Evolutionary conservation across 2,797 vertebrate genomes (phyloP), one percentile per base, ranked within the genome.

Genomic region (Galago senegalensis): DNA sequence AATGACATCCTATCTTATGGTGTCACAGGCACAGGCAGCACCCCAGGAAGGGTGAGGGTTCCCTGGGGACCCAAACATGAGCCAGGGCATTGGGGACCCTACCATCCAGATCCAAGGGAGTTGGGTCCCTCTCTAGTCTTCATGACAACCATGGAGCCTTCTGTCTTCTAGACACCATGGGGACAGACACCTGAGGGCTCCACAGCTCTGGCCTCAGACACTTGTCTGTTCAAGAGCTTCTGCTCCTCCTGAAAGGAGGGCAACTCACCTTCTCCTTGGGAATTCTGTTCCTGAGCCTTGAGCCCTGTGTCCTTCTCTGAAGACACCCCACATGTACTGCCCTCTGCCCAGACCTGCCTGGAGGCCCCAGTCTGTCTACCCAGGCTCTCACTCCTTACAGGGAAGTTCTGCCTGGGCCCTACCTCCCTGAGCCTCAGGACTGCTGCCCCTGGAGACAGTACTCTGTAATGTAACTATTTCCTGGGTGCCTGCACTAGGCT

Each of bases 41-140:
- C 29, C 9, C 56, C 34, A 61, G 37, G 29, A 1, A 37, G 46
- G 37, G 11, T 0, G 0, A 69, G 20, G 67, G 61, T 0, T 16
- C 83, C 40, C 49, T 11, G 67, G 12, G 61, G 80, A 43, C 73
- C 31, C 29, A 53, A 83, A 75, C 0, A 1, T 34, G 25, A 61
- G 67, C 56, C 1, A 2, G n/a, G 73, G 34, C 5, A 12, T 14
- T 17, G 3, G 91, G 43, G 43, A 43, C 25, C 23, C 46, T 5
- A 3, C 3, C 53, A 5, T 43, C 7, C 25, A 46, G 56, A 60
- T 43, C 14, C 56, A 40, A 46, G 80, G 43, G 34, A 61, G n/a
- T 31, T 20, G 25, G 83, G 40, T 7, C 9, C 37, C 75, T 72
- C 73, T 82, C 23, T 7, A 76, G 69, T 37, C 40, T 3, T 3